A percentile compares a stretch with the other conserved stretches of the same genome.
phyloP scores from a whole-genome alignment of 2,113 vertebrate genomes.

The Scartelaos histophorus region DNA sequence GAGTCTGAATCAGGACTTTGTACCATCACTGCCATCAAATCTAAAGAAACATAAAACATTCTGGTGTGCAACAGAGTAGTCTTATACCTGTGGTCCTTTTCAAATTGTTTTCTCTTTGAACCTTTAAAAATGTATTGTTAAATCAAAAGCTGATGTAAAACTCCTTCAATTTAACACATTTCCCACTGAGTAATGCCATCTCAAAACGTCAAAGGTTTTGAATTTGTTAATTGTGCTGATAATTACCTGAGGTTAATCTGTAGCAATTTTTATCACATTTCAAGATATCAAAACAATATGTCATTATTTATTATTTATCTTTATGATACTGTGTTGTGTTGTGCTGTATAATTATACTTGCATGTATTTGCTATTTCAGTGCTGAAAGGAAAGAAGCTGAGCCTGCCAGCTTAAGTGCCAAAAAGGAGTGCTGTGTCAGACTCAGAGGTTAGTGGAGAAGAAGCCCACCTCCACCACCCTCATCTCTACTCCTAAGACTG shows the following conservation, averaged over 20 bases:
- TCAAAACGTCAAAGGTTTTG: too few species aligned
- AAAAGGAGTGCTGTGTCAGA: slow-evolving; percentile 80
- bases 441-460: slow-evolving; percentile 48
- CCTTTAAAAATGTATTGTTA: too few species aligned
- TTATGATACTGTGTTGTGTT: not conserved
- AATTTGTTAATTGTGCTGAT: too few species aligned
- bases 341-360: slow-evolving; percentile 1
- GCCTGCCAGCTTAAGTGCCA: slow-evolving; percentile 97
- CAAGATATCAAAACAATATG: not conserved
- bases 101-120: too few species aligned
- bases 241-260: not conserved
- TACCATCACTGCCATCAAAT: not conserved
- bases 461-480: slow-evolving; percentile 73
- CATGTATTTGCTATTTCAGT: slow-evolving; percentile 76
- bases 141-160: too few species aligned
- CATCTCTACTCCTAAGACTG: slow-evolving; percentile 64
- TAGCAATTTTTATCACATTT: not conserved
- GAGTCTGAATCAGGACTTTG: slow-evolving; percentile 30
- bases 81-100: too few species aligned
- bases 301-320: too few species aligned
- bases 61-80: not conserved
- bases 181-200: too few species aligned
- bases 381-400: slow-evolving; percentile 99
- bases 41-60: not conserved
- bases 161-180: too few species aligned